phyloP scores from a whole-genome alignment of 2,888 invertebrate species.

The Apodemia hepburni region DNA sequence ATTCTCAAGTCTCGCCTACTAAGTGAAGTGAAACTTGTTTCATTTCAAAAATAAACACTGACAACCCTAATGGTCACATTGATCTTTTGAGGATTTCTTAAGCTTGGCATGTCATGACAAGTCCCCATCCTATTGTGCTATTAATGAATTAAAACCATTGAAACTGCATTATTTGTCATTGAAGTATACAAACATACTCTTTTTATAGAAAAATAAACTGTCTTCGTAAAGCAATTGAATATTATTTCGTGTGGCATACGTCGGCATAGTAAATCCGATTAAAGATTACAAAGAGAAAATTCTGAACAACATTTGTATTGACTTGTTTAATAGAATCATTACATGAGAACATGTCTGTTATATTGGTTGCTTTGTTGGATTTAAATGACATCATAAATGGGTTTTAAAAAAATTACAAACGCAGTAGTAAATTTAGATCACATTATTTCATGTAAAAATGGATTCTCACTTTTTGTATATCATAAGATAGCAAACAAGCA shows the following conservation, averaged over 20 bases:
- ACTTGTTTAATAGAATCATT: slow-evolving; percentile 11
- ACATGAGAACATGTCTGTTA: slow-evolving; percentile 4
- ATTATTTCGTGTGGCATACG: neutral
- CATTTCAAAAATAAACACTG: neutral
- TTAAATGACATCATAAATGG: neutral
- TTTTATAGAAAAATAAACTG: neutral
- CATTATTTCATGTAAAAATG: too few species aligned
- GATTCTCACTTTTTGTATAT: too few species aligned
- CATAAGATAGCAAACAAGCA: too few species aligned
- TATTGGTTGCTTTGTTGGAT: slow-evolving; percentile 3
- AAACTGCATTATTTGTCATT: slow-evolving; percentile 10
- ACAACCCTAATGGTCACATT: neutral
- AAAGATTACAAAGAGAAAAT: slow-evolving; percentile 13
- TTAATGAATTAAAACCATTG: slow-evolving; percentile 11
- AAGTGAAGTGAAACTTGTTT: too few species aligned
- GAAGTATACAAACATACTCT: neutral
- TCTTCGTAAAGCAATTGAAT: neutral
- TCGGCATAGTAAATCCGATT: slow-evolving; percentile 1
- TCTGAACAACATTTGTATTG: slow-evolving; percentile 4
- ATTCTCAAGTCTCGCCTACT: too few species aligned
- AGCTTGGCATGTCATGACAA: slow-evolving; percentile 6
- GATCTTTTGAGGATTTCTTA: slow-evolving; percentile 3
- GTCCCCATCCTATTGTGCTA: slow-evolving; percentile 3
- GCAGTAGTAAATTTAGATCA: too few species aligned
- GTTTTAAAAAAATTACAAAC: neutral